Evolutionary conservation across 2,113 vertebrate genomes (phyloP).

Genomic region (Tautogolabrus adspersus): DNA sequence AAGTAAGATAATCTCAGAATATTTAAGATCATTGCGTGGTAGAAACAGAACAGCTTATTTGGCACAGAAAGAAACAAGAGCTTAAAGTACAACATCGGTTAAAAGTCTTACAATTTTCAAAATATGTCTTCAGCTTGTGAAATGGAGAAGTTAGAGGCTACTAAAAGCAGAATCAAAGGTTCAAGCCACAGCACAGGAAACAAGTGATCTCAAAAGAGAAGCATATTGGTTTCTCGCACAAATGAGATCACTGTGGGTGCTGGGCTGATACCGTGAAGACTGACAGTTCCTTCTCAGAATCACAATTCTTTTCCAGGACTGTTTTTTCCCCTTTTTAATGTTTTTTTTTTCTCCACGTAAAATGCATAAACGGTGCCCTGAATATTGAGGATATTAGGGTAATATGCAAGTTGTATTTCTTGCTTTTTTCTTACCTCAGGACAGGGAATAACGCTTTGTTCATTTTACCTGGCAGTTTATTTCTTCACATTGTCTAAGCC

Average conservation of each 20-base stretch:
- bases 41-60: not conserved
- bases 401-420: too few species aligned
- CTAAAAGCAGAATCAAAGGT: conserved; percentile 79
- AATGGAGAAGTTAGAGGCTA: conserved; percentile 70
- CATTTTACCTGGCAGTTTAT: not conserved
- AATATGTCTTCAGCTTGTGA: conserved; percentile 19
- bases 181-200: conserved; percentile 82
- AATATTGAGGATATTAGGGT: not conserved
- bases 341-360: not conserved
- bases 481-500: not conserved
- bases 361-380: not conserved
- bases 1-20: not conserved
- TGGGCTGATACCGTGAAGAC: conserved; percentile 25
- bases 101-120: not conserved
- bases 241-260: conserved; percentile 65
- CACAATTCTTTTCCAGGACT: not conserved
- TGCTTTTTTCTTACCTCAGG: not conserved
- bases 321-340: not conserved
- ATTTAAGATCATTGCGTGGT: not conserved
- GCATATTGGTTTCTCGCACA: conserved; percentile 72
- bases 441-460: not conserved
- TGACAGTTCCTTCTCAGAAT: conserved; percentile 39
- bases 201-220: conserved; percentile 80
- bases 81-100: not conserved
- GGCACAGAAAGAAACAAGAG: not conserved